These are phyloP conservation scores for Lutjanus campechanus DNA, from an alignment of 2,797 vertebrate genomes.

Conservation along the genomic window DNA sequence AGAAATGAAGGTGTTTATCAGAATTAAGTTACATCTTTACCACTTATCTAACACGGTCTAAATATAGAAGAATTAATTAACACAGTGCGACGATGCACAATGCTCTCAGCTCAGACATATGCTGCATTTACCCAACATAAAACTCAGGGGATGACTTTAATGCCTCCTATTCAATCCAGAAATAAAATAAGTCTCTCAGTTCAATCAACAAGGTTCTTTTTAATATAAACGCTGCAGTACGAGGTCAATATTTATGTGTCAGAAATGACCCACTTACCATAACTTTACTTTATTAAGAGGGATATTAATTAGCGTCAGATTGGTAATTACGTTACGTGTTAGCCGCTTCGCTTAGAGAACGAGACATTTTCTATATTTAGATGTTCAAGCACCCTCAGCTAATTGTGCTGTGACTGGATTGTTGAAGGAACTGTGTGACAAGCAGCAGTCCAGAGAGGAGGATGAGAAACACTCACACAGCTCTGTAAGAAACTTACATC, in stretches of 20 bases:
- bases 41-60: not conserved
- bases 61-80: not conserved
- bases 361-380: conserved; percentile 34
- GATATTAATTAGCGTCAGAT: conserved; percentile 30
- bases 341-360: conserved; percentile 16
- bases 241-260: conserved; percentile 22
- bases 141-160: not conserved
- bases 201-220: not conserved
- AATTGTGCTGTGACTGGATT: conserved; percentile 13
- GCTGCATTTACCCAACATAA: not conserved
- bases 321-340: conserved; percentile 37
- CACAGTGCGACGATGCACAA: not conserved
- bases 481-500: not conserved
- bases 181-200: not conserved
- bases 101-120: not conserved
- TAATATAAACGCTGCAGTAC: conserved; percentile 3
- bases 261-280: conserved; percentile 28
- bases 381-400: conserved; percentile 20
- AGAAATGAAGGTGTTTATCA: conserved; percentile 34
- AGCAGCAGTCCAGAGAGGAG: not conserved
- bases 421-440: conserved; percentile 10
- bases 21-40: not conserved
- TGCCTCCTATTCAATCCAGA: not conserved
- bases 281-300: conserved; percentile 23
- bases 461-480: not conserved